phyloP scores from a whole-genome alignment of 2,113 vertebrate genomes.

The Dryoscopus gambensis region DNA sequence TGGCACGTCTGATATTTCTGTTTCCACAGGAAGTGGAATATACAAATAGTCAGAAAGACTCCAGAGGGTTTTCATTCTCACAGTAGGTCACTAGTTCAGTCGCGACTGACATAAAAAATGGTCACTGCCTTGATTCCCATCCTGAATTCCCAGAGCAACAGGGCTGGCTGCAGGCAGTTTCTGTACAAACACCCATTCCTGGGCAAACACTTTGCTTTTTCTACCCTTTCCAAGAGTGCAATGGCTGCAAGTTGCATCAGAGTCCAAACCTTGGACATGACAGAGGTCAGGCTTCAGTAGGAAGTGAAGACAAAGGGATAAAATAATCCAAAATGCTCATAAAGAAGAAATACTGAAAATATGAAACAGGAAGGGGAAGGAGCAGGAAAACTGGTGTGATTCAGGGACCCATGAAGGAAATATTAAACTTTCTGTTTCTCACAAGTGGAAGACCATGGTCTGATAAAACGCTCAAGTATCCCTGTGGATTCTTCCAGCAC shows the following conservation, averaged over 20 bases:
- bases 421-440: background rate
- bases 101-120: background rate
- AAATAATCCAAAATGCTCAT: background rate
- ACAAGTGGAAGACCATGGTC: accelerated
- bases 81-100: background rate
- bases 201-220: background rate
- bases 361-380: accelerated
- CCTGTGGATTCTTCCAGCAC: background rate
- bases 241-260: background rate
- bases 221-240: background rate
- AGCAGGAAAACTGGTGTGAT: background rate
- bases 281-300: background rate
- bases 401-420: background rate
- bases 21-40: background rate
- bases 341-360: background rate
- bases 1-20: background rate
- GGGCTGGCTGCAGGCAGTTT: background rate
- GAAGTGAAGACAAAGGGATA: background rate
- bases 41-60: background rate
- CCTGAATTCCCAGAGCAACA: background rate
- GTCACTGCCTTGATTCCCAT: background rate
- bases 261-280: background rate
- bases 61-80: background rate
- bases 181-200: background rate
- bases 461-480: accelerated